Conservation (phyloP, 1,140 invertebrate species). For the Yoshiicerus persimilis region DNA sequence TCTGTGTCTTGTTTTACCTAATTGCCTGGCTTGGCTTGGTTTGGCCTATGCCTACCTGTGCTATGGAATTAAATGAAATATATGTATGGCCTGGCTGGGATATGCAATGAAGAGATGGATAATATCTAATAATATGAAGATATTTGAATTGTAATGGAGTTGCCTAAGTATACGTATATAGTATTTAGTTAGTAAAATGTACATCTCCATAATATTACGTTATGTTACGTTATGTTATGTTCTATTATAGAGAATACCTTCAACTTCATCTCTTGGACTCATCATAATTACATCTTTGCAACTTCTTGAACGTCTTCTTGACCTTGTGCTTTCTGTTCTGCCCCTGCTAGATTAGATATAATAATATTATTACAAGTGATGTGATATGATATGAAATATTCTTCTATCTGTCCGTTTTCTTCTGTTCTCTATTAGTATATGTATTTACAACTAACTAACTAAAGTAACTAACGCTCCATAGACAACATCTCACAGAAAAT, state of each 20-base stretch:
- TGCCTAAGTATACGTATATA: not conserved
- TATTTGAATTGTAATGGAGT: not conserved
- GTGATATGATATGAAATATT: constrained; percentile 23
- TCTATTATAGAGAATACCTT: constrained; percentile 8
- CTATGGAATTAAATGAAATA: not conserved
- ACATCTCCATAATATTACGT: not conserved
- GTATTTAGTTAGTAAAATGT: not conserved
- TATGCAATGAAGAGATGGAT: not conserved
- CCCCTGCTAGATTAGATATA: not conserved
- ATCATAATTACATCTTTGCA: constrained; percentile 31
- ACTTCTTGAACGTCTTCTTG: constrained; percentile 35
- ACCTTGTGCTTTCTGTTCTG: constrained; percentile 26
- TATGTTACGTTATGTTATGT: not conserved
- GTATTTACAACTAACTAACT: not conserved
- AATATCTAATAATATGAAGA: not conserved
- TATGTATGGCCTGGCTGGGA: not conserved
- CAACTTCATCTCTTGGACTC: constrained; percentile 19
- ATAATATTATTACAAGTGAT: constrained; percentile 23
- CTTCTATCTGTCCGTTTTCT: not conserved
- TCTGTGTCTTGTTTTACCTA: constrained; percentile 9
- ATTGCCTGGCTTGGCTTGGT: not conserved
- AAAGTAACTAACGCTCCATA: not conserved
- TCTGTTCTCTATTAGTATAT: not conserved
- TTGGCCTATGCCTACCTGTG: not conserved
- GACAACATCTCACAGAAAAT: constrained; percentile 17